Conservation (phyloP, 1,140 invertebrate genomes). For the Seison nebaliae region DNA sequence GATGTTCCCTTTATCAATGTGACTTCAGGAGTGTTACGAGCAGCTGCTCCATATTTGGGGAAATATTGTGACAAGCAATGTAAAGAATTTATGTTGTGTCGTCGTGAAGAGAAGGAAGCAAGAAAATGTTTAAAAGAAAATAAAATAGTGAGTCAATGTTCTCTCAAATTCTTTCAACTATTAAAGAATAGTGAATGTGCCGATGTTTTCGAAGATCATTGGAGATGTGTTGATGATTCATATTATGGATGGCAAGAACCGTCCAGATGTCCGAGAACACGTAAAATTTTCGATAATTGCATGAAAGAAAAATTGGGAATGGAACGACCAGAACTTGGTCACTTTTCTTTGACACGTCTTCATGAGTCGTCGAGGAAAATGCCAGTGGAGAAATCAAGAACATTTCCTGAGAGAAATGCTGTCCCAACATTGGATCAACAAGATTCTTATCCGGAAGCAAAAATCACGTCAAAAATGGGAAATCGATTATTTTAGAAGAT, state of each 20-base stretch:
- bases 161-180: slow-evolving; percentile 5
- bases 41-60: slow-evolving; percentile 6
- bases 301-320: slow-evolving; percentile 9
- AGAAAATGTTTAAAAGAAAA: slow-evolving; percentile 7
- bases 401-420: no score
- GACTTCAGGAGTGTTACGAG: slow-evolving; percentile 6
- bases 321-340: slow-evolving; percentile 10
- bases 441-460: no score
- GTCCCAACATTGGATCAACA: no score
- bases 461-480: no score
- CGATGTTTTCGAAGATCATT: slow-evolving; percentile 6
- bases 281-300: slow-evolving; percentile 9
- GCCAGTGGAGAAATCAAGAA: slow-evolving; percentile 1
- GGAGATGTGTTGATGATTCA: slow-evolving; percentile 10
- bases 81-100: slow-evolving; percentile 13
- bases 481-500: no score
- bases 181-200: slow-evolving; percentile 10
- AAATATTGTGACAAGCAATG: slow-evolving; percentile 9
- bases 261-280: slow-evolving; percentile 7
- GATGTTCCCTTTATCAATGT: slow-evolving; percentile 10
- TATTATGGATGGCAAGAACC: no score
- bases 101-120: slow-evolving; percentile 10
- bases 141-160: slow-evolving; percentile 7
- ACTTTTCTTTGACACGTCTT: slow-evolving; percentile 3
- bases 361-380: slow-evolving; percentile 2